Evolutionary conservation across 1,140 invertebrate species (phyloP), one percentile per base, ranked within the genome.

Genomic region (Proctacanthus coquilletti): DNA sequence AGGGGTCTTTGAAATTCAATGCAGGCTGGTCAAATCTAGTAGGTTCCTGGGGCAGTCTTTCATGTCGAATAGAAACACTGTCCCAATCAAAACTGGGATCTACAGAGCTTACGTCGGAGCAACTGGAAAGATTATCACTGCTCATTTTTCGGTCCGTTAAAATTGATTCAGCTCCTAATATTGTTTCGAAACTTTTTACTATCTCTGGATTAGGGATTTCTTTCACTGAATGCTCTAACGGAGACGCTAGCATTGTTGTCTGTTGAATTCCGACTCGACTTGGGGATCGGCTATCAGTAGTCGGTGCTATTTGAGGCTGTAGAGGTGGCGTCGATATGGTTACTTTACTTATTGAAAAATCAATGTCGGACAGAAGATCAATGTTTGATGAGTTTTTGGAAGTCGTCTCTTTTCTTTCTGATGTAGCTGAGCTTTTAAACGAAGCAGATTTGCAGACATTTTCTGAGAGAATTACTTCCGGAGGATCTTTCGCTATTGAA

Each of bases 331-430:
- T 37, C 2, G 51, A 13, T 46, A 41, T 18, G 50, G 48, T n/a
- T 51, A 43, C 20, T 36, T 36, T 21, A 36, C 15, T 1, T 21
- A n/a, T 30, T 29, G 62, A 65, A 40, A 84, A 76, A 51, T 87
- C 83, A 14, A 86, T 68, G 34, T 78, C 82, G 2, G 80, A 74
- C 2, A 86, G 53, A 21, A 86, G 62, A 61, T 87, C 82, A 21
- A 85, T 70, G 45, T 80, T 78, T 1, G 75, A 67, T 10, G 56
- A 69, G n/a, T n/a, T n/a, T n/a, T n/a, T n/a, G n/a, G n/a, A n/a
- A n/a, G n/a, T n/a, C n/a, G n/a, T n/a, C n/a, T n/a, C n/a, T n/a
- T n/a, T n/a, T n/a, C n/a, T n/a, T n/a, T n/a, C n/a, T n/a, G n/a
- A n/a, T n/a, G n/a, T n/a, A n/a, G n/a, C n/a, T n/a, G n/a, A n/a